Conservation (phyloP, 2,888 invertebrate species). For the Anorthoa munda region DNA sequence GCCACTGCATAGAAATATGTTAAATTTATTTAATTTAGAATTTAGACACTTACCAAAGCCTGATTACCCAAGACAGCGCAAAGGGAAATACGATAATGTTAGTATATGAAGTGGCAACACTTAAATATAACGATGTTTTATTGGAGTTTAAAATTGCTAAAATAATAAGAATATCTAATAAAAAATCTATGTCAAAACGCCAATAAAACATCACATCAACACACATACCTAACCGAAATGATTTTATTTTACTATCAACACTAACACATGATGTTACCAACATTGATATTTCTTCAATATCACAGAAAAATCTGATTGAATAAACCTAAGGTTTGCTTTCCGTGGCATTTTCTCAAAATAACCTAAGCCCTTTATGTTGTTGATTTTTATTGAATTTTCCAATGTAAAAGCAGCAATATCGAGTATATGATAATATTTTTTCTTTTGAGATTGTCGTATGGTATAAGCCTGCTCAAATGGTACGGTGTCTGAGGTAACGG, state of each 20-base stretch:
- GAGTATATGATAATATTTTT: background rate
- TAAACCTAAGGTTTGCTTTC: background rate
- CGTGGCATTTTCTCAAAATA: slow-evolving; percentile 23
- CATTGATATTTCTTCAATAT: slow-evolving; percentile 6
- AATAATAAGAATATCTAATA: background rate
- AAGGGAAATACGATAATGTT: slow-evolving; percentile 74
- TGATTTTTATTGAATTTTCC: slow-evolving; percentile 37
- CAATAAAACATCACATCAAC: slow-evolving; percentile 40
- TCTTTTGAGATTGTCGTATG: too few relatives aligned
- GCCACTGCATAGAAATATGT: slow-evolving; percentile 39
- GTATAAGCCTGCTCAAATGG: too few relatives aligned
- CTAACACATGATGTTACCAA: slow-evolving; percentile 34
- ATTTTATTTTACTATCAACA: slow-evolving; percentile 42
- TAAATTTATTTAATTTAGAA: slow-evolving; percentile 69
- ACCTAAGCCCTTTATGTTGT: slow-evolving; percentile 3
- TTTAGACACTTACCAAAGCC: slow-evolving; percentile 88
- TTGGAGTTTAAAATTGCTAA: slow-evolving; percentile 30
- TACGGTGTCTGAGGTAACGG: too few relatives aligned
- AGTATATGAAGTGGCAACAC: slow-evolving; percentile 61
- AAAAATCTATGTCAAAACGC: slow-evolving; percentile 23
- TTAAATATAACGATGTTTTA: slow-evolving; percentile 35
- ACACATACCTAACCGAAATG: slow-evolving; percentile 33
- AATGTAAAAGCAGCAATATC: background rate
- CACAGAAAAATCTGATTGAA: background rate
- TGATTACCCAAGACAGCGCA: slow-evolving; percentile 82